These are phyloP conservation scores for Spizella passerina DNA, from an alignment of 2,797 vertebrate species.

Conservation along the genomic window DNA sequence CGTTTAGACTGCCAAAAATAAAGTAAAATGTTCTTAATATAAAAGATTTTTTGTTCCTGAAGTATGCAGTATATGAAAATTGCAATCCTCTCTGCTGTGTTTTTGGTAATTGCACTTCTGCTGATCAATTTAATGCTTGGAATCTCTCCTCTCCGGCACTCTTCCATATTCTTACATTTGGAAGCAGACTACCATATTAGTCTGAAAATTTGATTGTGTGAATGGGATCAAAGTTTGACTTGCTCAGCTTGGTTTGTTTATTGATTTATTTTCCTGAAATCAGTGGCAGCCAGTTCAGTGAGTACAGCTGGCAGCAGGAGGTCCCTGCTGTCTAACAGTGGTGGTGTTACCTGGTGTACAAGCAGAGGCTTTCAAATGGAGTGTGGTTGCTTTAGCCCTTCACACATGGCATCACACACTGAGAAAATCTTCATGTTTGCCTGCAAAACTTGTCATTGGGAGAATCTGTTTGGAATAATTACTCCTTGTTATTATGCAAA, in stretches of 20 bases:
- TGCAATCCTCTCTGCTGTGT: background rate
- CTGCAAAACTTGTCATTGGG: background rate
- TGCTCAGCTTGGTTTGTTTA: background rate
- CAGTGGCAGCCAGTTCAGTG: background rate
- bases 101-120: background rate
- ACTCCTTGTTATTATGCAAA: background rate
- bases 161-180: background rate
- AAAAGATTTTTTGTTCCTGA: background rate
- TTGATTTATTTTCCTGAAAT: background rate
- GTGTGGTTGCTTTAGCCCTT: background rate
- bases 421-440: background rate
- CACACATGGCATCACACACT: background rate
- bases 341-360: background rate
- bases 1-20: background rate
- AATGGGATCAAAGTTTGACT: background rate
- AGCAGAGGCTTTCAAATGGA: background rate
- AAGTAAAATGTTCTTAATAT: background rate
- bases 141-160: background rate
- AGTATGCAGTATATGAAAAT: background rate
- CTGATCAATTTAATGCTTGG: background rate
- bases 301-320: background rate
- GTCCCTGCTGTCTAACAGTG: fast-evolving
- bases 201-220: background rate
- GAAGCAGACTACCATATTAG: background rate
- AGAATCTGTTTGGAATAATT: background rate